Evolutionary conservation across 2,888 invertebrate genomes (phyloP).

Genomic region (Tenthredo distinguenda): DNA sequence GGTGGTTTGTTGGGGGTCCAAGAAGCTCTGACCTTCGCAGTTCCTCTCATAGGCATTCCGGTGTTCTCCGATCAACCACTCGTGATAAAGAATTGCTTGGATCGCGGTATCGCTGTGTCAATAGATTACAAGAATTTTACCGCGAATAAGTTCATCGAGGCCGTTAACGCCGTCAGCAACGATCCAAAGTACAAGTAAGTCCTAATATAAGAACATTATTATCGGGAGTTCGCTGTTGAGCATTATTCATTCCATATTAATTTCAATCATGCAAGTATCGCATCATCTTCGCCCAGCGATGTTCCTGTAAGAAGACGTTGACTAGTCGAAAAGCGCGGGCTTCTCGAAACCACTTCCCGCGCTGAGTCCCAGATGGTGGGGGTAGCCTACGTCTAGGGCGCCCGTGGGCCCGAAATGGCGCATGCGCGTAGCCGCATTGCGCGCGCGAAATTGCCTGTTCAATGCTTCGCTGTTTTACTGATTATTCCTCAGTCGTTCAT

Average conservation of each 20-base stretch:
- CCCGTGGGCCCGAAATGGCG: too few species aligned
- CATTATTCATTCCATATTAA: neutral
- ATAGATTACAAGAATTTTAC: constrained; percentile 66
- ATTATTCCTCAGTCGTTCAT: too few species aligned
- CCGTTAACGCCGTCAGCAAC: constrained; percentile 69
- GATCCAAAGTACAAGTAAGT: constrained; percentile 66
- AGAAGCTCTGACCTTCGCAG: constrained; percentile 65
- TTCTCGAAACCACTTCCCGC: constrained; percentile 20
- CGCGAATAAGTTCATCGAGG: constrained; percentile 71
- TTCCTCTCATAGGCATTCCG: constrained; percentile 69
- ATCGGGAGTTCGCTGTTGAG: neutral
- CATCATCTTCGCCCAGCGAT: neutral
- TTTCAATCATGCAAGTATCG: neutral
- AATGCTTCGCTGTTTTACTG: too few species aligned
- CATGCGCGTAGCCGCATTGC: too few species aligned
- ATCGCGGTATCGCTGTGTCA: constrained; percentile 62
- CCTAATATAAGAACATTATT: too few species aligned
- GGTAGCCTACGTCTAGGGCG: too few species aligned
- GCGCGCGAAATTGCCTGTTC: too few species aligned
- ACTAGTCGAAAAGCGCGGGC: neutral
- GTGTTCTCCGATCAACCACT: constrained; percentile 68
- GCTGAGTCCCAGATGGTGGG: too few species aligned
- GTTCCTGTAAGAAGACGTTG: too few species aligned
- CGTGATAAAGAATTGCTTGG: constrained; percentile 64
- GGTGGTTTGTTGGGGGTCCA: constrained; percentile 67